These are phyloP conservation scores for Numenius arquata DNA, from an alignment of 2,113 vertebrate species.

Conservation along the genomic window DNA sequence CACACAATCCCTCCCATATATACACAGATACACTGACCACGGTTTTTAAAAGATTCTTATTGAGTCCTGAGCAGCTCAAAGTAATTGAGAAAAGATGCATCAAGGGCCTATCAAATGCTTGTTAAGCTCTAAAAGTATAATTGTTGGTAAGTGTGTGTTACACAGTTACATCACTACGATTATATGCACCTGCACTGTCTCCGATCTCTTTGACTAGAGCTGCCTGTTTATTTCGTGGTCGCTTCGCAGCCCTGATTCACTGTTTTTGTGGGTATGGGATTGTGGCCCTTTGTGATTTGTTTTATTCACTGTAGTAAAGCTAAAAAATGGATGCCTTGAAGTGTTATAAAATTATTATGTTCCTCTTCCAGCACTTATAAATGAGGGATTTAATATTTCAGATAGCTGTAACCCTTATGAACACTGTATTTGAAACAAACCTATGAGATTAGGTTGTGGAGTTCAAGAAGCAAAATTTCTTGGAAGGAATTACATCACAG, in stretches of 20 bases:
- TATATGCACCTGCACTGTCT: not conserved
- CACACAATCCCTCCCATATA: accelerated
- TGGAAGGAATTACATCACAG: not conserved
- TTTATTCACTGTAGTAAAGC: not conserved
- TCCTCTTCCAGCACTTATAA: not conserved
- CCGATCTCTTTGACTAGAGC: not conserved
- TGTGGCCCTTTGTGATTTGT: not conserved
- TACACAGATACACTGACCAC: not conserved
- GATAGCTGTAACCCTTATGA: not conserved
- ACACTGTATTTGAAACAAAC: not conserved
- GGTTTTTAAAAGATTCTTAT: not conserved
- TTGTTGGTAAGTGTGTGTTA: not conserved
- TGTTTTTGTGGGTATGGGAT: not conserved
- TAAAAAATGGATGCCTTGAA: not conserved
- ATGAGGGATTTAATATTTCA: not conserved
- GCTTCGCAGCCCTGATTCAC: not conserved
- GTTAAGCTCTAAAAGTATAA: not conserved
- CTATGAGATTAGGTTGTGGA: not conserved
- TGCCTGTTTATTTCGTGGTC: not conserved
- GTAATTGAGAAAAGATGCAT: not conserved
- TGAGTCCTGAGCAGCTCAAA: not conserved
- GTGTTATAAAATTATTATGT: not conserved
- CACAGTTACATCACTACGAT: not conserved
- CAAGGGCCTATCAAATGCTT: not conserved
- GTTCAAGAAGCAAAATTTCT: not conserved